Evolutionary conservation across 1,140 invertebrate species (phyloP), one percentile per base, ranked within the genome.

Genomic region (Parapsyche elsis): DNA sequence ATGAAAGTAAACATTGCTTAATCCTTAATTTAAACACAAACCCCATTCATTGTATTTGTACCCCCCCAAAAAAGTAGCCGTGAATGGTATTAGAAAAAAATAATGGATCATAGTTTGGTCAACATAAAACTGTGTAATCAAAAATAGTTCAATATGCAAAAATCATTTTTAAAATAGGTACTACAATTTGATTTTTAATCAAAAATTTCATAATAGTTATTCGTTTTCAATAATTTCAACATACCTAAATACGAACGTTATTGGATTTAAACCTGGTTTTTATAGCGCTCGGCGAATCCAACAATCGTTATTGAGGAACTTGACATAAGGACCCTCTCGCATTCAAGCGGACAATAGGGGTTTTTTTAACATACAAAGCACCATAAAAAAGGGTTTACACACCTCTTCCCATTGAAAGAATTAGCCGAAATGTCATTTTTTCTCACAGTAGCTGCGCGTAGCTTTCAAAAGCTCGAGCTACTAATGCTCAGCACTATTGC

Each of bases 1-100:
- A 67, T 44, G 71, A 81, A 81, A 81, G 79, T 81, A 81, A 81
- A 81, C 79, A 81, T 76, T 73, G 44, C 49, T 79, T 76, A 44
- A 61, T 75, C 59, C 26, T 61, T 46, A 71, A 77, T 74, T 57
- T 77, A 57, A 76, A 45, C 9, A 75, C 76, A 76, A 81, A 70
- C 77, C 78, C 81, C 26, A 76, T 81, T 81, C 81, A 81, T 30
- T 24, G 24, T n/a, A 53, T 44, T 44, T 12, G 16, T 1, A 23
- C 46, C 38, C 24, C 26, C 5, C 26, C 7, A 16, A 44, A 73
- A 59, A 45, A 46, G 75, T 19, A 46, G 16, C 14, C 59, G 70
- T 30, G 61, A 64, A 64, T 59, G 75, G 71, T 23, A 21, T n/a
- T n/a, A n/a, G n/a, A 16, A 49, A 53, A 14, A 1, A 75, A 49